Conservation (phyloP, 2,113 vertebrate genomes). For the Chitala chitala region DNA sequence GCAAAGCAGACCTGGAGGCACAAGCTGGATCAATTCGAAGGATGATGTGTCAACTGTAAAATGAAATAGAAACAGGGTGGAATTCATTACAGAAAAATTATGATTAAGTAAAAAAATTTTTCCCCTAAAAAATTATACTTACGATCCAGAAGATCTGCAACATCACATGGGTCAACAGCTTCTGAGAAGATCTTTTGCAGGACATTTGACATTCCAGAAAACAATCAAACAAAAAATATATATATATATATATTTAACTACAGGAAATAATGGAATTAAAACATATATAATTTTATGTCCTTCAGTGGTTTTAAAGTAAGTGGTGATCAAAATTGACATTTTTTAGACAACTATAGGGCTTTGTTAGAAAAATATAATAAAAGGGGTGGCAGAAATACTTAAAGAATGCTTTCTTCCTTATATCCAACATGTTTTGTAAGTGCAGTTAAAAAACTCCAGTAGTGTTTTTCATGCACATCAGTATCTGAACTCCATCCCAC, state of each 20-base stretch:
- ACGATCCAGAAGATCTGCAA: slow-evolving; percentile 83
- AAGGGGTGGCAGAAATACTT: too few species aligned
- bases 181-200: slow-evolving; percentile 68
- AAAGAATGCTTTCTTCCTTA: too few species aligned
- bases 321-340: too few species aligned
- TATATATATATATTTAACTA: neutral
- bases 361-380: too few species aligned
- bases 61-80: slow-evolving; percentile 31
- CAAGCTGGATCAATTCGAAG: slow-evolving; percentile 85
- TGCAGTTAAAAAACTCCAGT: neutral
- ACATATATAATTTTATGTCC: too few species aligned
- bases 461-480: neutral
- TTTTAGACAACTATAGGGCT: too few species aligned
- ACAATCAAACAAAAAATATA: neutral
- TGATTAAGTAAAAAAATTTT: slow-evolving; percentile 34
- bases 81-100: neutral
- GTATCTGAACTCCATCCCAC: slow-evolving; percentile 50
- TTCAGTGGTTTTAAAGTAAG: too few species aligned
- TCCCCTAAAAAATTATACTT: slow-evolving; percentile 52
- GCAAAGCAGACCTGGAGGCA: slow-evolving; percentile 81
- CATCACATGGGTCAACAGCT: slow-evolving; percentile 79
- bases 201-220: neutral
- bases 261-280: too few species aligned
- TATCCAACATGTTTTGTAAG: too few species aligned
- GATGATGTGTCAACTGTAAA: slow-evolving; percentile 80